Evolutionary conservation across 1,140 invertebrate species (phyloP).

Genomic region (Harlomillsia oculata): DNA sequence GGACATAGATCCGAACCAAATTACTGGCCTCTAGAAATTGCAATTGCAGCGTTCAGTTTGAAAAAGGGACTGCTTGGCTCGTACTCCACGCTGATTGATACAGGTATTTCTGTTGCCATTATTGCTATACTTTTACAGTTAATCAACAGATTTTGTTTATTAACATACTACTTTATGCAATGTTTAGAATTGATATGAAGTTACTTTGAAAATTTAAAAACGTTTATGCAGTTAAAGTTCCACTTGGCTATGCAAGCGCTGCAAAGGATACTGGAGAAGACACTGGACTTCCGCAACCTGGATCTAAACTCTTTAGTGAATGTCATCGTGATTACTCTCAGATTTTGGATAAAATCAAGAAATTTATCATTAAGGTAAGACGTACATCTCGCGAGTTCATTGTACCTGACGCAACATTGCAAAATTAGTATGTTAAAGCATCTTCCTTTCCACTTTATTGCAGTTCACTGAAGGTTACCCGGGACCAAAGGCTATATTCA

Average conservation of each 20-base stretch:
- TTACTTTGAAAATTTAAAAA: no score
- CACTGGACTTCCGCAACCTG: slow-evolving; percentile 25
- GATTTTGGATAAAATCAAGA: slow-evolving; percentile 14
- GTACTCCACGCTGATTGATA: slow-evolving; percentile 27
- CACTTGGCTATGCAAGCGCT: slow-evolving; percentile 20
- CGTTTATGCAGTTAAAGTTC: neutral
- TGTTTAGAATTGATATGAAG: no score
- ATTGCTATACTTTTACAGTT: slow-evolving; percentile 1
- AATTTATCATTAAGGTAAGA: slow-evolving; percentile 19
- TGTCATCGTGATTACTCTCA: slow-evolving; percentile 8
- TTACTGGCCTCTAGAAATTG: slow-evolving; percentile 28
- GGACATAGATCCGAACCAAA: no score
- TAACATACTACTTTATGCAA: no score
- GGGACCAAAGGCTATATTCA: no score
- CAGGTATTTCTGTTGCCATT: no score
- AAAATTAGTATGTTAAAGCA: no score
- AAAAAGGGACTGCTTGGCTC: slow-evolving; percentile 1
- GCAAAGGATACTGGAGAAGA: slow-evolving; percentile 23
- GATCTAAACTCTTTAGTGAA: slow-evolving; percentile 2
- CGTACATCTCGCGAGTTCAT: no score
- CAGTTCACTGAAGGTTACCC: no score
- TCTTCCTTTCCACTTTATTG: no score
- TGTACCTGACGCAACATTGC: no score
- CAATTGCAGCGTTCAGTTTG: slow-evolving; percentile 22
- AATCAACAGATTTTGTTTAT: no score